Conservation (phyloP, 2,797 vertebrate genomes). For the Platyrinchus mystaceus region DNA sequence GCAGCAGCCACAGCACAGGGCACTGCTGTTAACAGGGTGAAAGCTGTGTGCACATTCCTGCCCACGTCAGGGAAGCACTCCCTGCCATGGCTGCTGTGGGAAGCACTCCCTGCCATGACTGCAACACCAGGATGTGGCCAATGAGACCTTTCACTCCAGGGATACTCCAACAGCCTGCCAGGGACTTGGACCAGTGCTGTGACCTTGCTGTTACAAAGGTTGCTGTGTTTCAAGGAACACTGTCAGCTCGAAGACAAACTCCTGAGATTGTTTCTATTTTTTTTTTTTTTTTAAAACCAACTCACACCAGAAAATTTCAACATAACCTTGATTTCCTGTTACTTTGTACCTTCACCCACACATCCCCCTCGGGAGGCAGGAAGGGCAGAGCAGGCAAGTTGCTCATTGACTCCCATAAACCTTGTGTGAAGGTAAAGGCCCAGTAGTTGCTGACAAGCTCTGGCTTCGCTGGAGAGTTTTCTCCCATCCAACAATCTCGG, state of each 20-base stretch:
- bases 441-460: background rate
- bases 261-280: background rate
- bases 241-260: background rate
- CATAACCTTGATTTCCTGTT: background rate
- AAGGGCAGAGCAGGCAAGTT: background rate
- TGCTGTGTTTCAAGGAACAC: background rate
- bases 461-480: background rate
- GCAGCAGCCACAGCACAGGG: background rate
- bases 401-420: background rate
- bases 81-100: background rate
- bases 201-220: background rate
- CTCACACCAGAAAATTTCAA: background rate
- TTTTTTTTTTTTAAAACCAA: background rate
- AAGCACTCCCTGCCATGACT: background rate
- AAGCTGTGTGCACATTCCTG: background rate
- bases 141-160: background rate
- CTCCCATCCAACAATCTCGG: background rate
- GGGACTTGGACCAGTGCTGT: background rate
- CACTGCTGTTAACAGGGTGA: background rate
- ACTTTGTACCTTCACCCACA: constrained; percentile 45
- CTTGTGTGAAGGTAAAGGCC: background rate
- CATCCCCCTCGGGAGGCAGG: background rate
- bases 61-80: background rate
- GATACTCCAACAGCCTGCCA: background rate
- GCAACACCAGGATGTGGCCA: background rate